Evolutionary conservation across 92 coral and sea anemone genomes (phyloP), one percentile per base, ranked within the genome.

Genomic region (Paramuricea clavata): DNA sequence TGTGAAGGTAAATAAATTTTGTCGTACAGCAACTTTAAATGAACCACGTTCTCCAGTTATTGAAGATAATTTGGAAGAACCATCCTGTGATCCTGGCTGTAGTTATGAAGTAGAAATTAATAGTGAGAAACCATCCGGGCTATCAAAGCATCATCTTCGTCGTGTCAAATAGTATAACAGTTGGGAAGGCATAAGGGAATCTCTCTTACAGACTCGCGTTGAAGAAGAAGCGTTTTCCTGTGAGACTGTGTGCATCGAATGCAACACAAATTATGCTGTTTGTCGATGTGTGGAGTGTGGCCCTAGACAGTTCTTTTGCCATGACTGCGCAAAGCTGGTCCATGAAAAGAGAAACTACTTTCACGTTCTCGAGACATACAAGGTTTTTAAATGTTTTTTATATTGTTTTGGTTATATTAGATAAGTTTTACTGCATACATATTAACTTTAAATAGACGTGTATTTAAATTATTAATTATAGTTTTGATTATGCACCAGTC

Each of bases 211-310:
- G 11, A 10, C 60, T 74, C 79, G 79, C 10, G 5, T 73, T 23
- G 57, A 73, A 23, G 79, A 73, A 23, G 79, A 73, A 43, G 79
- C 79, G 0, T 73, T 41, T 43, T 73, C 57, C 28, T 1, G 12
- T 23, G 52, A 34, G 31, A 4, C 57, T 9, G 17, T 21, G 12
- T 73, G 79, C 16, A 26, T 73, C 6, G 26, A 12, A 43, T 73
- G 79, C 33, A 3, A 22, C 1, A 6, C 1, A 3, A 50, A 19
- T 50, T 8, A 11, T 19, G 79, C 79, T 17, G 52, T 73, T 43
- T 73, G 79, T 19, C 79, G 79, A 12, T 73, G 79, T 23, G 13
- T 41, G 23, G 59, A 73, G 1, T 73, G 79, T 73, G 79, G 79
- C 0, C 56, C 79, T 15, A 41, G 79, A 25, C 54, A 39, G 16